Percentiles rank a stretch among this genome's conserved stretches.
These are phyloP conservation scores for Griposia aprilina DNA, from an alignment of 2,888 invertebrate species.

Conservation along the genomic window DNA sequence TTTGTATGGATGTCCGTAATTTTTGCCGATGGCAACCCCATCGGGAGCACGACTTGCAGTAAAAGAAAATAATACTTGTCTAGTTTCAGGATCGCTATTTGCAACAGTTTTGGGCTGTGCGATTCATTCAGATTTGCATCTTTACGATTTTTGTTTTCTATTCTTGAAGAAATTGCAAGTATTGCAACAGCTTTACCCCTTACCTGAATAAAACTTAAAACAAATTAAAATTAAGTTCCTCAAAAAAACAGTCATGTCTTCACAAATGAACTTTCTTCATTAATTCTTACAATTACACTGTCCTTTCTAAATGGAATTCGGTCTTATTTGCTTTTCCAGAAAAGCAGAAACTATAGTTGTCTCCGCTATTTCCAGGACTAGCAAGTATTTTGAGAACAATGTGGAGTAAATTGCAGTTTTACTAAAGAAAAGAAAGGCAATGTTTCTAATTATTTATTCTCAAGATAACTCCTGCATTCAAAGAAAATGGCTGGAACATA, in stretches of 20 bases:
- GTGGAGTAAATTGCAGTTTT: conserved; percentile 35
- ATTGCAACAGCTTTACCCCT: not conserved
- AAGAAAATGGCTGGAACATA: not conserved
- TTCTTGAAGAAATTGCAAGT: too few species aligned
- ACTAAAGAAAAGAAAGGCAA: not conserved
- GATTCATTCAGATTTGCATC: not conserved
- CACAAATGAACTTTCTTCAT: not conserved
- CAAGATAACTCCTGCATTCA: not conserved
- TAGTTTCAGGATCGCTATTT: too few species aligned
- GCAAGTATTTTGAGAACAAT: conserved; percentile 13
- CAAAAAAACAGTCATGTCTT: not conserved
- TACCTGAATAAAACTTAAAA: not conserved
- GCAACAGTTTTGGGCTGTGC: not conserved
- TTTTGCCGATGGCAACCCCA: too few species aligned
- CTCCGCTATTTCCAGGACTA: not conserved
- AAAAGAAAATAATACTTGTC: too few species aligned
- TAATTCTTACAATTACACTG: not conserved
- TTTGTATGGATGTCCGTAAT: too few species aligned
- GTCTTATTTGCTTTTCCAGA: conserved; percentile 2
- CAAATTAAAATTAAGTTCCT: not conserved
- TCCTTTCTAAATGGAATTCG: not conserved
- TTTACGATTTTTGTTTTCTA: too few species aligned
- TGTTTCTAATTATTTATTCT: not conserved
- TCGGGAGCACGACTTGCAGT: too few species aligned
- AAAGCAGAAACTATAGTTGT: conserved; percentile 12